Evolutionary conservation across 2,797 vertebrate genomes (phyloP), one percentile per base, ranked within the genome.

Genomic region (Euthynnus affinis): DNA sequence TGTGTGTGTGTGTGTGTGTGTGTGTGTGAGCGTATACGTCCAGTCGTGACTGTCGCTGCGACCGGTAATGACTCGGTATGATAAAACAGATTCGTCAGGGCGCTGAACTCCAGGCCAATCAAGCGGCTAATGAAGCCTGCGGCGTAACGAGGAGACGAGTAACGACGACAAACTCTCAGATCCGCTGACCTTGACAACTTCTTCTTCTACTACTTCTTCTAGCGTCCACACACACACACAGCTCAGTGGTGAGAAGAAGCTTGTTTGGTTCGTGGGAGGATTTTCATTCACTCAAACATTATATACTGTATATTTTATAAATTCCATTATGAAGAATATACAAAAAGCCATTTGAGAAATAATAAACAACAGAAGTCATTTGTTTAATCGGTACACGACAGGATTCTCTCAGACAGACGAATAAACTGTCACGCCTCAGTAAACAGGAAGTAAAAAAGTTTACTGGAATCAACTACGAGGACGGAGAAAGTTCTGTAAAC

Each of bases 111-210:
- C 2, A 32, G 77, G 72, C 74, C 88, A 83, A 77, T 89, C 85
- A 73, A 74, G 61, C 49, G 10, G 75, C 74, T 89, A 88, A 91
- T 83, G 80, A 89, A 78, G 81, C 81, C 57, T 18, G 71, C 0
- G 56, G 69, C n/a, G 8, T 70, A 76, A 70, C 61, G n/a, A 83
- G 81, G 68, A 85, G 78, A 55, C 37, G 32, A 65, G 61, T 57
- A 77, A 79, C 49, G 25, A 66, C 51, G 42, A 79, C 69, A 22
- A 67, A 78, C 63, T 77, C 74, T 67, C 71, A 10, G 17, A 56
- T 70, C 13, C 13, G 23, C 72, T 74, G 85, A 91, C 86, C 89
- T 85, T 85, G 71, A 85, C 65, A 49, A 78, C 29, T 76, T 78
- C 52, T 52, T 40, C 42, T 20, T 44, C 29, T 20, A 78, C 29